phyloP scores from a whole-genome alignment of 2,797 vertebrate genomes.

The Gambelia wislizenii region DNA sequence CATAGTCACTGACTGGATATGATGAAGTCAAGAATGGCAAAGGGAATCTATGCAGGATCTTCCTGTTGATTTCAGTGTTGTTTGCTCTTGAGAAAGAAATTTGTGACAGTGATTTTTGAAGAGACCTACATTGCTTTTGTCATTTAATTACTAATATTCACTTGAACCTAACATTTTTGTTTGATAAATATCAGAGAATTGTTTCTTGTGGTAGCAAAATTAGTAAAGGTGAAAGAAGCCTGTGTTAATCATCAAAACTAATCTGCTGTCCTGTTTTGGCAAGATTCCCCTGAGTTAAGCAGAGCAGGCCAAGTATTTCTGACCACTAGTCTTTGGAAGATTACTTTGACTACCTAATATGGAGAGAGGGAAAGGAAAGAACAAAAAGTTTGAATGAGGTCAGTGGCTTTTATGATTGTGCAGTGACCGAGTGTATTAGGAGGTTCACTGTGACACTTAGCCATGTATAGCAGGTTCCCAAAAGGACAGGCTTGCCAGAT shows the following conservation, averaged over 20 bases:
- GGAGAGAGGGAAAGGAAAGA: conserved; percentile 38
- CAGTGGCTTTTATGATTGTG: conserved; percentile 45
- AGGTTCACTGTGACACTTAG: conserved; percentile 2
- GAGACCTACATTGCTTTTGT: background rate
- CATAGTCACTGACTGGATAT: background rate
- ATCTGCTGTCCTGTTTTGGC: background rate
- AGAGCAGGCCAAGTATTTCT: conserved; percentile 20
- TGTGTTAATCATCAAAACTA: background rate
- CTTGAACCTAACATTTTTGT: too few species aligned
- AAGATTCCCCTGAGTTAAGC: conserved; percentile 23
- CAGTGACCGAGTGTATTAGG: conserved; percentile 28
- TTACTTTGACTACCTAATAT: conserved; percentile 47
- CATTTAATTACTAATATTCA: background rate
- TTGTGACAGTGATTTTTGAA: background rate
- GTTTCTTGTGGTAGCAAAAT: background rate
- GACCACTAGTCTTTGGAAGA: conserved; percentile 32
- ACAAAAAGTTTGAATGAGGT: conserved; percentile 49
- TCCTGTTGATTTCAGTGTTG: background rate
- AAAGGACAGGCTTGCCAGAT: too few species aligned
- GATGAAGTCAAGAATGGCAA: background rate
- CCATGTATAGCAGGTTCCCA: conserved; percentile 15
- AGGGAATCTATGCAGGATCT: background rate
- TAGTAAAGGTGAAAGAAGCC: background rate
- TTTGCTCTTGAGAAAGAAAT: background rate
- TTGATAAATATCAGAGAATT: background rate